Evolutionary conservation across 2,888 invertebrate species (phyloP), one percentile per base, ranked within the genome.

Genomic region (Anthrax anthrax): DNA sequence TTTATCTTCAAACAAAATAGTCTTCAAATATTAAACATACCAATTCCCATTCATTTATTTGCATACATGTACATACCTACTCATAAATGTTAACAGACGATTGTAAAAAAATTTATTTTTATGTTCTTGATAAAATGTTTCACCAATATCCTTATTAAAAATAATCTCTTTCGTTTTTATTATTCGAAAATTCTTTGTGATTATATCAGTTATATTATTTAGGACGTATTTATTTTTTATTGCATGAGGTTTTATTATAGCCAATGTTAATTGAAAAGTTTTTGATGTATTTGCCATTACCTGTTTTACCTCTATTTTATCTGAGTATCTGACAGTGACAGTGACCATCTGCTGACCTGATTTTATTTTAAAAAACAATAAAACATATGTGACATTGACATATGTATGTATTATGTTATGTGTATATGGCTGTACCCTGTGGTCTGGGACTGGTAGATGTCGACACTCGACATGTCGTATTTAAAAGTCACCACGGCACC

Each of bases 181-280:
- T 47, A 91, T 72, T 58, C 79, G 76, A 62, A 91, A 90, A 55
- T 80, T 77, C 55, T 78, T 73, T 42, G 74, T 66, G 52, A 91
- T 79, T 54, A 81, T 62, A 49, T 78, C 69, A 57, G 78, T 74
- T 42, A 91, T 80, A 60, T 76, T 77, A 61, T 77, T 70, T 14
- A 84, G 63, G 5, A 80, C 81, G 50, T 80, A 71, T 1, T 85
- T 85, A 62, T 86, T 81, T 60, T 82, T 81, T 2, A 85, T 72
- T 36, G 85, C 74, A 60, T 91, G 89, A 6, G 92, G 92, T 63
- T 92, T 92, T 49, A 92, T 73, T 53, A 92, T 78, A 4, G 89
- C 90, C 54, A 92, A 70, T 18, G 92, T 90, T 57, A 91, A 68
- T 69, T 90, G 72, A 44, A 29, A 42, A 16, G 36, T 49, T 44